phyloP scores from a whole-genome alignment of 2,888 invertebrate genomes.

The Ornithoptera alexandrae region DNA sequence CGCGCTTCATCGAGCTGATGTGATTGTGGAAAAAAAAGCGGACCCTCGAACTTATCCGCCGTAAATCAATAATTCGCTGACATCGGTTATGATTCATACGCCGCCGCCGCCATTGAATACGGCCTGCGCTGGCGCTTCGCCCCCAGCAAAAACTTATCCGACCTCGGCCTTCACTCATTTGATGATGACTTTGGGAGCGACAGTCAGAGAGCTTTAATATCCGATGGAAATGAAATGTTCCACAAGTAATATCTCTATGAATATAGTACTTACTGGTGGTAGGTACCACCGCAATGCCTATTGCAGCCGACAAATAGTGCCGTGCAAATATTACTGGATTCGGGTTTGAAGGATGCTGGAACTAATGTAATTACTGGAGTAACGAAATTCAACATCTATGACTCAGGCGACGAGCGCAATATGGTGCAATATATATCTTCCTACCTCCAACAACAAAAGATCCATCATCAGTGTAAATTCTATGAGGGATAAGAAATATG shows the following conservation, averaged over 20 bases:
- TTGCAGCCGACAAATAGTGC: too few species aligned
- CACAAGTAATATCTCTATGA: too few species aligned
- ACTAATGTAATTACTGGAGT: too few species aligned
- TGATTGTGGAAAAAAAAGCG: constrained; percentile 31
- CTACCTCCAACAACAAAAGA: background rate
- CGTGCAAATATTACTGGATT: background rate
- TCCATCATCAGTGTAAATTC: background rate
- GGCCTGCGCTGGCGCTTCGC: constrained; percentile 25
- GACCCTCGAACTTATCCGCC: constrained; percentile 34
- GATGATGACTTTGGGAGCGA: too few species aligned
- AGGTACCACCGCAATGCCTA: too few species aligned
- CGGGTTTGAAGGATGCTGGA: too few species aligned
- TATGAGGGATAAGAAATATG: constrained; percentile 12
- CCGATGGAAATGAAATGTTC: too few species aligned
- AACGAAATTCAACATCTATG: too few species aligned
- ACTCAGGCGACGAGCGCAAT: too few species aligned
- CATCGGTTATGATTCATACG: constrained; percentile 41
- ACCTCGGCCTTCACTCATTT: background rate
- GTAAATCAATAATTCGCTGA: constrained; percentile 44
- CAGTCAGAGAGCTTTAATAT: too few species aligned
- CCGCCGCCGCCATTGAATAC: constrained; percentile 35
- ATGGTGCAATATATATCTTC: too few species aligned
- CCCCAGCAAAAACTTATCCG: constrained; percentile 9
- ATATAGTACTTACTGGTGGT: too few species aligned
- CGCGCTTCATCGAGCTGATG: constrained; percentile 5